Evolutionary conservation across 2,797 vertebrate species (phyloP).

Genomic region (Aselliscus stoliczkanus): DNA sequence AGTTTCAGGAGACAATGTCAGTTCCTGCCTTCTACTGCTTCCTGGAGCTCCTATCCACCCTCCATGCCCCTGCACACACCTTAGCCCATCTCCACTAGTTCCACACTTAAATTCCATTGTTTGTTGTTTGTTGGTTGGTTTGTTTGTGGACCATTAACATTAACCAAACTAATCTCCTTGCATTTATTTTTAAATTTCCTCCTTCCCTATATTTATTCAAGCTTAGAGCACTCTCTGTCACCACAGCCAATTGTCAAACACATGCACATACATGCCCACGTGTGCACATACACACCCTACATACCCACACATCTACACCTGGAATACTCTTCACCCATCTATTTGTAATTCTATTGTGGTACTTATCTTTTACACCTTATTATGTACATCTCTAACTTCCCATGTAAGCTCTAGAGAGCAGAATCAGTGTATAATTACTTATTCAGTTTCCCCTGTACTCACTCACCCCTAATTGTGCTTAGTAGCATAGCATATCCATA

Average conservation of each 20-base stretch:
- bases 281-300: rapidly evolving
- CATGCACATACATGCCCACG: not conserved
- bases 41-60: not conserved
- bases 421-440: not conserved
- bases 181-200: not conserved
- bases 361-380: not conserved
- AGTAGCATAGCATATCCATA: not conserved
- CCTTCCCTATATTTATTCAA: not conserved
- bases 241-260: not conserved
- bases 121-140: too few relatives aligned
- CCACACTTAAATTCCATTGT: not conserved
- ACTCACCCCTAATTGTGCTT: not conserved
- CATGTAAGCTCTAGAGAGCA: not conserved
- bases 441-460: not conserved
- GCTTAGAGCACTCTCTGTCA: not conserved
- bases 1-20: not conserved
- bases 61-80: not conserved
- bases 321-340: not conserved
- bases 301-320: not conserved
- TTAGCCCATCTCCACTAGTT: not conserved
- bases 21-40: not conserved
- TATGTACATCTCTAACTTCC: not conserved
- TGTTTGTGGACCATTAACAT: not conserved
- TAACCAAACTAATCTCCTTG: not conserved
- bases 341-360: not conserved